Base-by-base conservation (phyloP, 2,113 vertebrate species). In the Prunella fulvescens region DNA sequence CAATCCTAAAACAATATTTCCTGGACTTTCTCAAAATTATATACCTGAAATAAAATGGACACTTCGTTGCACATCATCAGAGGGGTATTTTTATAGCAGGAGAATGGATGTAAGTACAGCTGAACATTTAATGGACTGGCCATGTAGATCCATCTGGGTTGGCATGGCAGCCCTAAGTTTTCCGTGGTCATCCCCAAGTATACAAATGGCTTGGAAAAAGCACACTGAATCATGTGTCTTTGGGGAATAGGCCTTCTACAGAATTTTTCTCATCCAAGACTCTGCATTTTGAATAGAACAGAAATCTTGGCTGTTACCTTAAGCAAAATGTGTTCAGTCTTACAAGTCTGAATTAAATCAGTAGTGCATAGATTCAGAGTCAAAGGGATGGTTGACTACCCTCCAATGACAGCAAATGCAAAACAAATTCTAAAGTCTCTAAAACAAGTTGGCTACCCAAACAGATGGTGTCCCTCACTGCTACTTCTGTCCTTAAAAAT, bases 191-290 rank as follows among this genome's bases (percentile, higher is more conserved):
- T 10, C 35, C 29, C 29, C 28, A 88, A 87, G 12, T n/a, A 64
- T 8, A 47, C 35, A 84, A 84, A 58, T 18, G 12, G n/a, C 22
- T 71, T 42, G 57, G 25, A 24, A 73, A 65, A 86, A 62, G 1
- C 26, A 66, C 1, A 1, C 7, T 66, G 65, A 42, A 24, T 25
- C 5, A 1, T 12, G 1, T 17, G 9, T 39, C n/a, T 66, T 72
- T 53, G 14, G 13, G n/a, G 19, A 89, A 19, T 12, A 62, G 35
- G 26, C 14, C 12, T 76, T 33, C 33, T 10, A n/a, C 5, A 73
- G 10, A 33, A 50, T 74, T 81, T 73, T 88, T 48, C 18, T 47
- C 9, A 65, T 60, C 12, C 9, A 71, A 62, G 33, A 58, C 37
- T 22, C 44, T 81, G 18, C 4, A 25, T 61, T 91, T 70, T 61